phyloP scores from a whole-genome alignment of 2,888 invertebrate genomes.

The Drosophila histrio region DNA sequence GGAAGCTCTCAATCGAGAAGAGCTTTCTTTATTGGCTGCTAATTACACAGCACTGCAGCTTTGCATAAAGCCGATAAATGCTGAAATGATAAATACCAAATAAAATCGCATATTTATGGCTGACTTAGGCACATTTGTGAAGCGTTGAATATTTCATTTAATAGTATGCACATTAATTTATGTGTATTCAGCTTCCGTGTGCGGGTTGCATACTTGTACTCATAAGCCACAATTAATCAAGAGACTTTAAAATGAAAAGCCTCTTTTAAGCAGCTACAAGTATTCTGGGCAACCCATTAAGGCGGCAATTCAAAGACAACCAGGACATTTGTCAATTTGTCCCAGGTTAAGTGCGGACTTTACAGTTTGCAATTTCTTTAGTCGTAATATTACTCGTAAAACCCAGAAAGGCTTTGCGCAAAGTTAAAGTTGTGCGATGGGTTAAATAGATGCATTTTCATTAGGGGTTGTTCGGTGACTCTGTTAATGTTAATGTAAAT shows the following conservation, averaged over 20 bases:
- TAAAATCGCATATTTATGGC: slow-evolving; percentile 70
- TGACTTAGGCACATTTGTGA: slow-evolving; percentile 45
- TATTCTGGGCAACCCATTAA: not conserved
- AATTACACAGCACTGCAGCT: slow-evolving; percentile 44
- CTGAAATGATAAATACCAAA: slow-evolving; percentile 63
- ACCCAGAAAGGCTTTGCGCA: slow-evolving; percentile 26
- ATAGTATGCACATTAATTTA: slow-evolving; percentile 62
- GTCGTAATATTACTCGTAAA: slow-evolving; percentile 39
- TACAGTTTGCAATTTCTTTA: slow-evolving; percentile 49
- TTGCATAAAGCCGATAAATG: slow-evolving; percentile 54
- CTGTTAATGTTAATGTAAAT: slow-evolving; percentile 45
- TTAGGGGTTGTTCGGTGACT: slow-evolving; percentile 15
- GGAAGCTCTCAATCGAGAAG: slow-evolving; percentile 45
- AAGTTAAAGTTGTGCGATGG: slow-evolving; percentile 15
- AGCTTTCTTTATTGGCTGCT: slow-evolving; percentile 50
- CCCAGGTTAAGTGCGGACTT: slow-evolving; percentile 39
- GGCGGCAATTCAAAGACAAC: slow-evolving; percentile 22
- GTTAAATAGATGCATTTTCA: slow-evolving; percentile 47
- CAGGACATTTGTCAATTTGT: slow-evolving; percentile 66
- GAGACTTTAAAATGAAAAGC: slow-evolving; percentile 47
- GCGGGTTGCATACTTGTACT: slow-evolving; percentile 10
- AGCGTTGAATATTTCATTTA: slow-evolving; percentile 64
- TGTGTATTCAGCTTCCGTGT: slow-evolving; percentile 67
- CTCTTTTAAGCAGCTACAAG: slow-evolving; percentile 3
- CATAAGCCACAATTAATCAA: slow-evolving; percentile 68